Evolutionary conservation across 2,888 invertebrate species (phyloP).

Genomic region (Lasioglossum villosulum): DNA sequence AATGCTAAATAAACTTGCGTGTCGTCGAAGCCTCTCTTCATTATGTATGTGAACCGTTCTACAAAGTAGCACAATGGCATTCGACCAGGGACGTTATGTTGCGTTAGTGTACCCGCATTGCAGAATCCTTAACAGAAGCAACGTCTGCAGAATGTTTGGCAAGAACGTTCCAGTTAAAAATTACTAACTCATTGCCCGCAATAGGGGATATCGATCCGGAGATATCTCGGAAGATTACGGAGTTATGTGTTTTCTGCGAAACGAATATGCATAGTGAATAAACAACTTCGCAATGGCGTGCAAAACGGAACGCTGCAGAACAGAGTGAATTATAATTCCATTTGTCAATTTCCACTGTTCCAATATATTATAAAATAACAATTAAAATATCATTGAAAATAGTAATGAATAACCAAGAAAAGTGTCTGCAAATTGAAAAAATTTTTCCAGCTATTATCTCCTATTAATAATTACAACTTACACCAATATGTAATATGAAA

Average conservation of each 20-base stretch:
- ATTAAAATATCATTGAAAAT: no score
- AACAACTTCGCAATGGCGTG: neutral
- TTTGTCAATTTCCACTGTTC: no score
- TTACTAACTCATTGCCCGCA: constrained; percentile 15
- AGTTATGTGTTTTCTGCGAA: neutral
- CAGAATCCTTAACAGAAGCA: constrained; percentile 35
- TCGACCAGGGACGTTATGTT: constrained; percentile 4
- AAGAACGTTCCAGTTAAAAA: constrained; percentile 22
- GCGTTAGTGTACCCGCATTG: constrained; percentile 46
- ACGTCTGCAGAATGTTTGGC: constrained; percentile 26
- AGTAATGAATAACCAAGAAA: neutral
- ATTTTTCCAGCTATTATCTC: neutral
- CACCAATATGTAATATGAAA: no score
- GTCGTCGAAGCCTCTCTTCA: no score
- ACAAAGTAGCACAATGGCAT: constrained; percentile 1
- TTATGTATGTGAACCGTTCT: neutral
- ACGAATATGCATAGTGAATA: neutral
- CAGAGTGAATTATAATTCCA: no score
- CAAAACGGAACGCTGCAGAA: no score
- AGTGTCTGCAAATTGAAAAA: neutral
- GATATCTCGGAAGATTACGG: constrained; percentile 1
- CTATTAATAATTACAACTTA: no score
- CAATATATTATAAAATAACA: no score
- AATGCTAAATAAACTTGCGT: no score
- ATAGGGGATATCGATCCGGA: constrained; percentile 24